A percentile compares a stretch with the other conserved stretches of the same genome.
Evolutionary conservation across 2,113 vertebrate genomes (phyloP).

Genomic region (Phalacrocorax aristotelis): DNA sequence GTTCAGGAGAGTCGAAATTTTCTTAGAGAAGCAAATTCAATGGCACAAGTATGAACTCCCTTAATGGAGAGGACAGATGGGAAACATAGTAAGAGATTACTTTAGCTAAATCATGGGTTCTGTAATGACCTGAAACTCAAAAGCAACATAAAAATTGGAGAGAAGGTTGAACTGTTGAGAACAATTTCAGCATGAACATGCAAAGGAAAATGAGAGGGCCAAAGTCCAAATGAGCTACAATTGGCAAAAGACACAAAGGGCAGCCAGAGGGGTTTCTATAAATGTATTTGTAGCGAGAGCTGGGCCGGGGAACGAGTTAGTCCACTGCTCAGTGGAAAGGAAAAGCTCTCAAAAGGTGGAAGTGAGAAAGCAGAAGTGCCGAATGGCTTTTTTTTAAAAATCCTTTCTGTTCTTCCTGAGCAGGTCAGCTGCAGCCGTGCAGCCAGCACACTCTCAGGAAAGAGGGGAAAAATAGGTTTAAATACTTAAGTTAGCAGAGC

Average conservation of each 20-base stretch:
- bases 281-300: conserved; percentile 22
- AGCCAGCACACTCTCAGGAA: neutral
- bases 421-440: neutral
- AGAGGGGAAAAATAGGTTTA: neutral
- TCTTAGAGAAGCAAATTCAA: conserved; percentile 32
- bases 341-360: conserved; percentile 34
- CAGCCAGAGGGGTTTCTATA: conserved; percentile 8
- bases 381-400: neutral
- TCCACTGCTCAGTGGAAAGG: neutral
- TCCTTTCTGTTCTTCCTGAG: conserved; percentile 12
- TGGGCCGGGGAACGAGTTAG: conserved; percentile 18
- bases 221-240: conserved; percentile 39
- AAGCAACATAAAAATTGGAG: conserved; percentile 27
- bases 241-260: conserved; percentile 32
- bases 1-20: neutral
- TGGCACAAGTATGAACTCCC: neutral
- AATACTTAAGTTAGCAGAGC: neutral
- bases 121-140: conserved; percentile 46
- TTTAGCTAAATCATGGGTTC: neutral
- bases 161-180: neutral
- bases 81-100: conserved; percentile 2
- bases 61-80: conserved; percentile 56
- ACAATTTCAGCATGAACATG: conserved; percentile 12
- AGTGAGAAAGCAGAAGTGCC: conserved; percentile 42
- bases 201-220: conserved; percentile 32